These are phyloP conservation scores for Varecia variegata DNA, from an alignment of 2,797 vertebrate species.

Conservation along the genomic window DNA sequence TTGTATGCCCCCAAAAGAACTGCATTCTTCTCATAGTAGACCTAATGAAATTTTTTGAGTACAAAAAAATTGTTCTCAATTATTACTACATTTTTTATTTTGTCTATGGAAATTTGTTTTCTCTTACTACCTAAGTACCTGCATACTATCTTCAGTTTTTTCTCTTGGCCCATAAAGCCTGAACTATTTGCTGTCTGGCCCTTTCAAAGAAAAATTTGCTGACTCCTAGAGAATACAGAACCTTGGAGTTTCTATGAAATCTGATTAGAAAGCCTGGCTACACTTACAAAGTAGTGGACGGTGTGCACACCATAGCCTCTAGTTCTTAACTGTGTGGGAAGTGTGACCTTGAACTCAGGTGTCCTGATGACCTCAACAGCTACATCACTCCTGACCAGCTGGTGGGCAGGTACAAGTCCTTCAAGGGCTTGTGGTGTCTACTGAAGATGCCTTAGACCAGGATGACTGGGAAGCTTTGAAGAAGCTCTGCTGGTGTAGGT, in stretches of 20 bases:
- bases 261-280: slow-evolving; percentile 91
- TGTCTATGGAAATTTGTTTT: slow-evolving; percentile 2
- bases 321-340: slow-evolving; percentile 91
- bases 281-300: slow-evolving; percentile 90
- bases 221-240: slow-evolving; percentile 90
- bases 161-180: neutral
- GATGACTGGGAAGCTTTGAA: slow-evolving; percentile 91
- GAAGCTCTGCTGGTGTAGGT: slow-evolving; percentile 87
- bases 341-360: slow-evolving; percentile 93
- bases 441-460: slow-evolving; percentile 93
- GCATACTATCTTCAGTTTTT: neutral
- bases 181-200: neutral
- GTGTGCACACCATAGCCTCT: slow-evolving; percentile 91
- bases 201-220: neutral
- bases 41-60: neutral
- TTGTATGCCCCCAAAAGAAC: neutral
- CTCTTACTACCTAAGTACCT: neutral
- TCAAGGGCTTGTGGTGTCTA: slow-evolving; percentile 91
- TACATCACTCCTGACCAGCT: slow-evolving; percentile 89
- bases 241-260: slow-evolving; percentile 90
- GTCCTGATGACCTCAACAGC: slow-evolving; percentile 89
- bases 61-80: neutral
- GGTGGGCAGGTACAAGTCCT: slow-evolving; percentile 89
- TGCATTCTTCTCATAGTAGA: neutral
- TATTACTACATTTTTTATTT: slow-evolving; percentile 15